Evolutionary conservation across 2,113 vertebrate species (phyloP).

Genomic region (Loxodonta africana): DNA sequence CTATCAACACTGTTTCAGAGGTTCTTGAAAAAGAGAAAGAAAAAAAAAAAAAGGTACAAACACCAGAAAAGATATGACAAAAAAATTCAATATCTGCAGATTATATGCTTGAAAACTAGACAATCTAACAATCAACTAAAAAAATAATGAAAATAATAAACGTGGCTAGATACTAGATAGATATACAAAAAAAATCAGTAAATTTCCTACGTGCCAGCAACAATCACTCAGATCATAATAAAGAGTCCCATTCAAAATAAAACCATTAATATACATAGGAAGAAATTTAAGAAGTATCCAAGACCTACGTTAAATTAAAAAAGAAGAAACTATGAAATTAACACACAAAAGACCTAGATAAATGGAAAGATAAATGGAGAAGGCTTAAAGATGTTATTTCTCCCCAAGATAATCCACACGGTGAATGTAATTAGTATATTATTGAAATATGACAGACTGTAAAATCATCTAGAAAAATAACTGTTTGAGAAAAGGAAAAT

Average conservation of each 20-base stretch:
- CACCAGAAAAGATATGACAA: neutral
- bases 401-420: neutral
- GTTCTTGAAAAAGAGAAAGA: neutral
- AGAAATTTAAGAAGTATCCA: conserved; percentile 18
- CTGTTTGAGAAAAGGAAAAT: neutral
- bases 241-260: neutral
- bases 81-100: conserved; percentile 7
- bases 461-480: conserved; percentile 26
- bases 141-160: neutral
- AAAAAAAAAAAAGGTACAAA: neutral
- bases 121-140: conserved; percentile 25
- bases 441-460: neutral
- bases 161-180: neutral
- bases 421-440: conserved; percentile 13
- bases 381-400: conserved; percentile 11
- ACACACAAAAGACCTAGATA: neutral
- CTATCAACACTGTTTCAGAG: neutral
- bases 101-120: conserved; percentile 10
- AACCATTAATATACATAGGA: neutral
- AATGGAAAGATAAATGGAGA: neutral
- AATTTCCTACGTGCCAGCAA: neutral
- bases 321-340: neutral
- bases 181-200: conserved; percentile 13
- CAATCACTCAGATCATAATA: neutral
- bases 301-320: conserved; percentile 1